Percentiles rank a stretch among this genome's conserved stretches.
phyloP scores from a whole-genome alignment of 2,797 vertebrate genomes.

The Microctenopoma lineatum region DNA sequence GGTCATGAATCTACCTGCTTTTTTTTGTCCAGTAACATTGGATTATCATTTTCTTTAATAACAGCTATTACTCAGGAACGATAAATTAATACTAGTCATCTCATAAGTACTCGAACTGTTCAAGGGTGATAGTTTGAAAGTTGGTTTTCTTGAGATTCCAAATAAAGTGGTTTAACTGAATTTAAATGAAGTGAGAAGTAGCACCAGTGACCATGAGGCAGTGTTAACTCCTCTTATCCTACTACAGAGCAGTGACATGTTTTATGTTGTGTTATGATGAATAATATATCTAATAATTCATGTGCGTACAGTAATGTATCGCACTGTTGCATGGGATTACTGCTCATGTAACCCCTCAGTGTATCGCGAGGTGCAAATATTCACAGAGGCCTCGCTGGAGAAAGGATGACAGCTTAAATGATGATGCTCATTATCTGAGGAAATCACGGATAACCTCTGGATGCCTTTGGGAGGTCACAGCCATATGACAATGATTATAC shows the following conservation, averaged over 20 bases:
- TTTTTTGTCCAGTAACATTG: not conserved
- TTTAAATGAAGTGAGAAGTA: constrained; percentile 31
- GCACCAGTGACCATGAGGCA: constrained; percentile 12
- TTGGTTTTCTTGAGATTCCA: not conserved
- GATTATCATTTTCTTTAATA: too few species aligned
- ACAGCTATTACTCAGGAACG: constrained; percentile 42
- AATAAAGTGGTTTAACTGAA: constrained; percentile 4
- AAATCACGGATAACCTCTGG: constrained; percentile 76
- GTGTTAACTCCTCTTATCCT: not conserved
- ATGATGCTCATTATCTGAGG: constrained; percentile 76
- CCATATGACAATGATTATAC: constrained; percentile 69
- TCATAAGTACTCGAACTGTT: constrained; percentile 28
- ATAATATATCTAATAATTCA: constrained; percentile 42
- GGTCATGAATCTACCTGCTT: not conserved
- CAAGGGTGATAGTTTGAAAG: constrained; percentile 15
- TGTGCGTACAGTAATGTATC: constrained; percentile 44
- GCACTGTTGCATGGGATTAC: constrained; percentile 48
- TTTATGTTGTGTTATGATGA: constrained; percentile 4
- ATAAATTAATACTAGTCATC: constrained; percentile 14
- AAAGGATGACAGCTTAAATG: constrained; percentile 73
- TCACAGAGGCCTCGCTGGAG: constrained; percentile 58
- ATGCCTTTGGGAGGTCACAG: constrained; percentile 69
- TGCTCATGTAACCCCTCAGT: constrained; percentile 35
- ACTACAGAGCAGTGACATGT: not conserved
- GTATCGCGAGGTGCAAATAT: constrained; percentile 61